Conservation (phyloP, 2,888 invertebrate genomes). For the Sialis lutaria region DNA sequence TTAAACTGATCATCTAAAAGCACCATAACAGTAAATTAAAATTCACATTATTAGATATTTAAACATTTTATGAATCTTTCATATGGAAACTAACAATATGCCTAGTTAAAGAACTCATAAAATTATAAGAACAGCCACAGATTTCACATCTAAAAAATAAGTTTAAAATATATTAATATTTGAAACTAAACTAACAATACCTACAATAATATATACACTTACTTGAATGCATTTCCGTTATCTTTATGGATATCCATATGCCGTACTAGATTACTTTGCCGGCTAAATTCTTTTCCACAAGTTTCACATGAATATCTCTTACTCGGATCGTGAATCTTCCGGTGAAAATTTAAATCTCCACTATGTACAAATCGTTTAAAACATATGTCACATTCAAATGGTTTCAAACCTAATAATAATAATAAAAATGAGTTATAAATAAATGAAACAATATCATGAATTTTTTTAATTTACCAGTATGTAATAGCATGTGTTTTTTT, state of each 20-base stretch:
- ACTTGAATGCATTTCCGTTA: slow-evolving; percentile 4
- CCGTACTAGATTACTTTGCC: slow-evolving; percentile 19
- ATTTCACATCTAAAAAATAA: slow-evolving; percentile 17
- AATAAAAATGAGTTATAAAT: too few species aligned
- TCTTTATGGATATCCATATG: slow-evolving; percentile 18
- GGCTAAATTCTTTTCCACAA: slow-evolving; percentile 18
- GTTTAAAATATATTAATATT: slow-evolving; percentile 1
- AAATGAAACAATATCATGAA: too few species aligned
- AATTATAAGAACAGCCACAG: slow-evolving; percentile 22
- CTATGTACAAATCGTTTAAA: slow-evolving; percentile 23
- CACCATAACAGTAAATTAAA: background rate
- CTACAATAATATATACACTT: background rate
- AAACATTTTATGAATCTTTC: slow-evolving; percentile 6
- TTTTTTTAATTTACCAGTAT: slow-evolving; percentile 21
- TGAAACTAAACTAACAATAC: background rate
- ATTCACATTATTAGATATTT: too few species aligned
- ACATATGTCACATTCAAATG: slow-evolving; percentile 23
- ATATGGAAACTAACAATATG: slow-evolving; percentile 22
- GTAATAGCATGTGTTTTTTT: slow-evolving; percentile 26
- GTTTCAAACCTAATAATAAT: slow-evolving; percentile 9
- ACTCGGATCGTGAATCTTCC: slow-evolving; percentile 19
- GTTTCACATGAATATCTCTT: slow-evolving; percentile 15
- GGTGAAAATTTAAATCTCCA: slow-evolving; percentile 26
- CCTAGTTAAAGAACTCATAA: slow-evolving; percentile 20
- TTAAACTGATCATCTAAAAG: too few species aligned